phyloP scores from a whole-genome alignment of 2,888 invertebrate species.

The Hypomecis punctinalis region DNA sequence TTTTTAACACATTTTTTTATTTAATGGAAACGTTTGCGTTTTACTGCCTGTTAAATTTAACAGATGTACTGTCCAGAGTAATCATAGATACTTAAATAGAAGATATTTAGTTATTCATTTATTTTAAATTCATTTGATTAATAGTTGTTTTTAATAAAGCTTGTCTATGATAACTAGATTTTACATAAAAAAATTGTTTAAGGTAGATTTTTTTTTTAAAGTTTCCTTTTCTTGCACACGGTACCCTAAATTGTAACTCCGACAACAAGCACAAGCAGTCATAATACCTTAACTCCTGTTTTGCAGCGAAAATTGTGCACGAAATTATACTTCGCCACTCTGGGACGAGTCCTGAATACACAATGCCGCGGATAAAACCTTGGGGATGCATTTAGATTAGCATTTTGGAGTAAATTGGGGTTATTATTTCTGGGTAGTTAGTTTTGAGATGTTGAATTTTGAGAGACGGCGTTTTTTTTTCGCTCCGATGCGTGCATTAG shows the following conservation, averaged over 20 bases:
- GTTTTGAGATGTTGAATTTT: constrained; percentile 19
- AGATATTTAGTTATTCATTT: too few species aligned
- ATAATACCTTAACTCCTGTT: constrained; percentile 35
- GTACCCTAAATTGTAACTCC: not conserved
- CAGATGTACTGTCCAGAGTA: too few species aligned
- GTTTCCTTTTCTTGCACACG: too few species aligned
- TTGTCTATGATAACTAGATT: too few species aligned
- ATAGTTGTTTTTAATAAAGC: too few species aligned
- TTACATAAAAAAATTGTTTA: too few species aligned
- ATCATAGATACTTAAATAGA: too few species aligned
- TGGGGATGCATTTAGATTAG: constrained; percentile 47
- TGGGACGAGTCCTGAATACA: constrained; percentile 38
- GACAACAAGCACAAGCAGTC: constrained; percentile 15
- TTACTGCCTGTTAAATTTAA: too few species aligned
- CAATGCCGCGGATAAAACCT: constrained; percentile 37
- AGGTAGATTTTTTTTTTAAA: too few species aligned
- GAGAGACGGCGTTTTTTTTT: constrained; percentile 19
- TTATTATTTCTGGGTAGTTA: constrained; percentile 38
- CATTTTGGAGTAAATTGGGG: constrained; percentile 37
- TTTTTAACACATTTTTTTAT: too few species aligned
- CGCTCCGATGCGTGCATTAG: constrained; percentile 12
- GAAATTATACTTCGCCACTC: constrained; percentile 32
- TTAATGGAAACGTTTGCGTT: too few species aligned
- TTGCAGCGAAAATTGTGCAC: constrained; percentile 35
- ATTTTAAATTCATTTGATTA: too few species aligned